These are phyloP conservation scores for Numenius arquata DNA, from an alignment of 2,113 vertebrate species.

Conservation along the genomic window DNA sequence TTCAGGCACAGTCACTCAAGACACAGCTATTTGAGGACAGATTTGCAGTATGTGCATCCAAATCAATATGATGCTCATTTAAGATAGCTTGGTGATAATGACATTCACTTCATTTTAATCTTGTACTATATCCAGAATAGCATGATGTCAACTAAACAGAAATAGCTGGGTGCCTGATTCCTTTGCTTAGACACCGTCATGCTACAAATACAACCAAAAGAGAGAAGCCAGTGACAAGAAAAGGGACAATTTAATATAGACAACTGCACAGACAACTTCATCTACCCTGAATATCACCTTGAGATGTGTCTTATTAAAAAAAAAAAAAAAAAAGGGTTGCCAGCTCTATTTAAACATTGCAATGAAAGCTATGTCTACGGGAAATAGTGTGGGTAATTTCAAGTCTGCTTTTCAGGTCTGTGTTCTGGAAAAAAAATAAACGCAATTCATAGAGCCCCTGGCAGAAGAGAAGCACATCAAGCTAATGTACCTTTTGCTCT, in stretches of 20 bases:
- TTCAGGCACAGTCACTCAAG: background rate
- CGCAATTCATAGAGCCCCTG: background rate
- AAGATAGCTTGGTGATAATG: background rate
- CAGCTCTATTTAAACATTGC: background rate
- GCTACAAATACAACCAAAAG: background rate
- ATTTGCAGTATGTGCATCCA: background rate
- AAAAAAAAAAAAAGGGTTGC: background rate
- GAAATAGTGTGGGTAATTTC: background rate
- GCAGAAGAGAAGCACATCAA: background rate
- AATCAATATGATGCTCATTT: background rate
- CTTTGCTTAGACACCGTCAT: background rate
- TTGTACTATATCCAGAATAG: background rate
- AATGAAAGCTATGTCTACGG: background rate
- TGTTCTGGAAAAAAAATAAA: background rate
- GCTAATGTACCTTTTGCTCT: background rate
- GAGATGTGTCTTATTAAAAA: background rate
- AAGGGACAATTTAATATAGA: background rate
- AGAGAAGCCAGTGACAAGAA: background rate
- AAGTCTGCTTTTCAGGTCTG: background rate
- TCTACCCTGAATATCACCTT: accelerated
- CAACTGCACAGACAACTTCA: background rate
- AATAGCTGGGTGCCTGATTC: background rate
- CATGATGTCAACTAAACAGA: background rate
- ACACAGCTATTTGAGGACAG: background rate
- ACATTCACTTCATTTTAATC: background rate